Evolutionary conservation across 2,888 invertebrate genomes (phyloP).

Genomic region (Argyresthia goedartella): DNA sequence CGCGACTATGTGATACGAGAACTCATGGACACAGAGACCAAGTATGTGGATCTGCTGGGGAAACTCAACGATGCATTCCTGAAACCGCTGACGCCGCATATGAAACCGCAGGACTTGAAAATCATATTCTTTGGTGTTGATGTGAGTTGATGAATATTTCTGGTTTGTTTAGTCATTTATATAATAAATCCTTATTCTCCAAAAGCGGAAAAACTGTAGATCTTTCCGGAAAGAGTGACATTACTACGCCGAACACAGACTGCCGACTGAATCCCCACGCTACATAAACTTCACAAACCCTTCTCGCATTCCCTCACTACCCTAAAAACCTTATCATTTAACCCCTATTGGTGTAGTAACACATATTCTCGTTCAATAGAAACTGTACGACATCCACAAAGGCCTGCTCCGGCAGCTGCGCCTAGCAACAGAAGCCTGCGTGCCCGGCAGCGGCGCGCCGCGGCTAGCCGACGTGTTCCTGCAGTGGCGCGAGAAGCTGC

Average conservation of each 20-base stretch:
- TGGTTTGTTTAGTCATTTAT: no score
- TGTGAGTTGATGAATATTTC: constrained; percentile 60
- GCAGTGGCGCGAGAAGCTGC: constrained; percentile 89
- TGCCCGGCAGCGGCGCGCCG: constrained; percentile 56
- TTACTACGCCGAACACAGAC: neutral
- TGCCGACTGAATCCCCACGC: neutral
- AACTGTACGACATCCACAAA: constrained; percentile 87
- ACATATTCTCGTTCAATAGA: constrained; percentile 66
- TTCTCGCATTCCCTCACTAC: constrained; percentile 1
- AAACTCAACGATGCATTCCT: constrained; percentile 87
- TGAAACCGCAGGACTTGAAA: constrained; percentile 81
- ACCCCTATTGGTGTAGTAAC: neutral
- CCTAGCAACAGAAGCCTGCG: constrained; percentile 76
- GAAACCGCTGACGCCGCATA: constrained; percentile 77
- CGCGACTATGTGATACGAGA: constrained; percentile 94
- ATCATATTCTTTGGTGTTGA: constrained; percentile 92
- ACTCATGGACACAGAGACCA: constrained; percentile 95
- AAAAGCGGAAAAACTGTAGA: no score
- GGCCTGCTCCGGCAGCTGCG: constrained; percentile 86
- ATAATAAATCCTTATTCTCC: no score
- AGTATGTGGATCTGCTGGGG: constrained; percentile 93
- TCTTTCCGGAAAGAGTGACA: no score
- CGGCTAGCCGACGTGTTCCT: constrained; percentile 87
- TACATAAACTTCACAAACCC: constrained; percentile 5
- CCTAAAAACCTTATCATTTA: neutral